Evolutionary conservation across 2,113 vertebrate genomes (phyloP), one percentile per base, ranked within the genome.

Genomic region (Gorilla gorilla): DNA sequence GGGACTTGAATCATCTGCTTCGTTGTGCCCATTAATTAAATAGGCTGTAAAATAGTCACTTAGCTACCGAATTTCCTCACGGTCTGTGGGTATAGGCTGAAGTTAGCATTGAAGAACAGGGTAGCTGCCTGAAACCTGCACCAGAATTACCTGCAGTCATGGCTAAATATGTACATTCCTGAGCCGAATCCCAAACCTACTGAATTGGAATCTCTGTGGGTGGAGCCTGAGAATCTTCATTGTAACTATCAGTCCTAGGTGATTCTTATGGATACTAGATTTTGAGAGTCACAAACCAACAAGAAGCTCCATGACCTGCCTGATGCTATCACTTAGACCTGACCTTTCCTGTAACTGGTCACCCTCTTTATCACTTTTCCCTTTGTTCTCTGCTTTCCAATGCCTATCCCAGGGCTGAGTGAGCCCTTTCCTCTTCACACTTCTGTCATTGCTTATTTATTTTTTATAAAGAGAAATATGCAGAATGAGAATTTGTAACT

Each of bases 381-480:
- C 30, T 75, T 75, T 87, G 50, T 87, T 30, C 20, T 83, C 68
- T 66, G 76, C 11, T 59, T 48, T 72, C 50, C 38, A 78, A 32
- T 13, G 10, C 17, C 27, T n/a, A 2, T 9, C 8, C 40, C 7
- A 22, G 43, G 43, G 25, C 16, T 6, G 2, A 30, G 8, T 2
- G 4, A 55, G 40, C 2, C 22, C 35, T 50, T 91, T 40, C 52
- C 27, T 84, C 64, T 50, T 55, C 68, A 48, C 5, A 22, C 0
- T 20, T 25, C 10, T 6, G 22, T 22, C 27, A 25, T 6, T 70
- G 38, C 16, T 97, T 27, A 27, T 52, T 82, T 76, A 10, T 9
- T 45, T 68, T 83, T 96, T 90, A 40, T 90, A 45, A 85, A 89
- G 30, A 94, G 45, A 92, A 94, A 85, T 50, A 64, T 55, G 30